Evolutionary conservation across 2,888 invertebrate species (phyloP), one percentile per base, ranked within the genome.

Genomic region (Nomada lathburiana): DNA sequence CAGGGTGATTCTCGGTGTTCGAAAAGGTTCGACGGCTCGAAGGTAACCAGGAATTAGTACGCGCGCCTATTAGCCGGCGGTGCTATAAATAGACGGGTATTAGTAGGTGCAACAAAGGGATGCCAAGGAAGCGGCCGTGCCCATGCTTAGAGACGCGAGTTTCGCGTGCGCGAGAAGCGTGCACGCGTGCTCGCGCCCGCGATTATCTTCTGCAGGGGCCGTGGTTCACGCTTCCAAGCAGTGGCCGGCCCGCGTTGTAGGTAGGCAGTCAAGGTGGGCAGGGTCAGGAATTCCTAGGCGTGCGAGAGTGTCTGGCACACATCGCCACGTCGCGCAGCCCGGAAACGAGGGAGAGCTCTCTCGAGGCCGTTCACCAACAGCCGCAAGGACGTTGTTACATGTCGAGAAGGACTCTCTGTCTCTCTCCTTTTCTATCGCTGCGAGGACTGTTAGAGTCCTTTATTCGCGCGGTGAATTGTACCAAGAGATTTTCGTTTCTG

Each of bases 241-340:
- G 57, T 44, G 76, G 74, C 55, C 57, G n/a, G 71, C 50, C 71
- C 68, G 52, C 76, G 78, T 85, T 80, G 89, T 87, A 80, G 88
- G 90, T 78, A 86, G 86, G 67, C 82, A 88, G 88, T 87, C 89
- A 89, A 89, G 90, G 92, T 90, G 90, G 92, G 92, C 89, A 91
- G 90, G 90, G 90, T 92, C 89, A 90, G 89, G 90, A 91, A 93
- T 93, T 92, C 91, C 89, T 91, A 89, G 91, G 90, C 86, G 89
- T 86, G 88, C 84, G 88, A 88, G 90, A 88, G 88, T 85, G 89
- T 89, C 88, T 89, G 88, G 88, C 87, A 90, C 89, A 90, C 86
- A 89, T 90, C 86, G 91, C 84, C 86, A 83, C 83, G 86, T 81
- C 85, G 78, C 75, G 79, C 87, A 83, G 88, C 88, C 90, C 89